Conservation (phyloP, 2,113 vertebrate genomes). For the Noctilio leporinus region DNA sequence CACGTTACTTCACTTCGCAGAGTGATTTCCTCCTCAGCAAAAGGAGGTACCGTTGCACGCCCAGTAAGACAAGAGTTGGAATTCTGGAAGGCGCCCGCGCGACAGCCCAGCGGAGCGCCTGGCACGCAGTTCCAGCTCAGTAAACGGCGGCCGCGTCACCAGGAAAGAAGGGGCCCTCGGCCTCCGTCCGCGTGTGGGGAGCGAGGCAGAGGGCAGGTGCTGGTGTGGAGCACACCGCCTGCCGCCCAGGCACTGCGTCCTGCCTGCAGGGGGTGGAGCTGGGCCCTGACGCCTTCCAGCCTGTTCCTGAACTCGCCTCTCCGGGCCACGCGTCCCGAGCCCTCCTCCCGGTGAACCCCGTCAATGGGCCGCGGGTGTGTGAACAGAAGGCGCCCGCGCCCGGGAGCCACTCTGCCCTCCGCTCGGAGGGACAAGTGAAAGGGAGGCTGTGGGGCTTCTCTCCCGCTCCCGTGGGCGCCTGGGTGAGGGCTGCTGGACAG, state of each 20-base stretch:
- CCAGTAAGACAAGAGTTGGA: neutral
- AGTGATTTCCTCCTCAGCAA: neutral
- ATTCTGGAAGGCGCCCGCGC: neutral
- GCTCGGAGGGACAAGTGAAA: conserved; percentile 22
- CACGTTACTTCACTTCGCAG: neutral
- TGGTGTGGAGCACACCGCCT: neutral
- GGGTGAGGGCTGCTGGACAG: conserved; percentile 11
- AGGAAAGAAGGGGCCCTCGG: neutral
- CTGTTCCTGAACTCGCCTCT: neutral
- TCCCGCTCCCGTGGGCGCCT: neutral
- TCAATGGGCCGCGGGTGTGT: neutral
- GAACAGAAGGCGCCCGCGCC: neutral
- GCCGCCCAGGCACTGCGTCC: neutral
- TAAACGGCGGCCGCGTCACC: neutral
- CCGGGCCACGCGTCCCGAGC: neutral
- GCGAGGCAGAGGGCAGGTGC: neutral
- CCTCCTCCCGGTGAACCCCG: neutral
- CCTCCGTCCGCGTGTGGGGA: neutral
- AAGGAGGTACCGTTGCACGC: neutral
- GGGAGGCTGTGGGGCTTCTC: neutral
- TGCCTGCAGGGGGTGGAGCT: neutral
- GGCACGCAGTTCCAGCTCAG: neutral
- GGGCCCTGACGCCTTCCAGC: neutral
- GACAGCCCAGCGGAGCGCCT: neutral
- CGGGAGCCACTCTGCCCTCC: neutral